Base-by-base conservation (phyloP, 2,113 vertebrate species). In the Lophochroa leadbeateri region DNA sequence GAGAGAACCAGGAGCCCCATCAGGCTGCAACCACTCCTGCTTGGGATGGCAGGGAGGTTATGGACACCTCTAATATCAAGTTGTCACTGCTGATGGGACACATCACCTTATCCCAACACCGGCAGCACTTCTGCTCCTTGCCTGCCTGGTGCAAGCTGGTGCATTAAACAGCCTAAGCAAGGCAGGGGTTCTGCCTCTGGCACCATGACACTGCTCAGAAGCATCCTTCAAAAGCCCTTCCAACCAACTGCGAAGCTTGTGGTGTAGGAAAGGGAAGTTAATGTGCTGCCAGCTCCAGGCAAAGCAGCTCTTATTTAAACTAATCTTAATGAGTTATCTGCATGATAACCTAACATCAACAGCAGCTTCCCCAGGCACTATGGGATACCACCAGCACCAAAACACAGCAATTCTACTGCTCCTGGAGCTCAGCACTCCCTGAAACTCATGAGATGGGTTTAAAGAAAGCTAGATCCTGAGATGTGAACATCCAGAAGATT, bases 251-350 rank as follows among this genome's bases (percentile, higher is more conserved):
- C 2, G 10, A 20, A 31, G 29, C 35, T 21, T 2, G 10, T 5
- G 69, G 47, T 31, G n/a, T 0, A 20, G 3, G 67, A 49, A 86
- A 76, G 31, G 80, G 87, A 80, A 69, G 68, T 3, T 31, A 17
- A 43, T 0, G 13, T 0, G 8, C 65, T n/a, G 68, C 82, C 81
- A 57, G 12, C 33, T 5, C 0, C 35, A 23, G 58, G 6, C 71
- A 52, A 4, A 76, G 86, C 71, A 41, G 68, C 58, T 77, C 77
- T 12, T 28, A 12, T 17, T 17, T 9, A 24, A 78, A 49, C 4
- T n/a, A 3, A 63, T 78, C 82, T 35, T 41, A 35, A 70, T 57
- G 2, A 43, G 50, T 50, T 27, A 70, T 75, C 89, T 75, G 50
- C 44, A 24, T 29, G 33, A 44, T 52, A 33, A 77, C 19, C 52